Evolutionary conservation across 2,797 vertebrate genomes (phyloP).

Genomic region (Mallotus villosus): DNA sequence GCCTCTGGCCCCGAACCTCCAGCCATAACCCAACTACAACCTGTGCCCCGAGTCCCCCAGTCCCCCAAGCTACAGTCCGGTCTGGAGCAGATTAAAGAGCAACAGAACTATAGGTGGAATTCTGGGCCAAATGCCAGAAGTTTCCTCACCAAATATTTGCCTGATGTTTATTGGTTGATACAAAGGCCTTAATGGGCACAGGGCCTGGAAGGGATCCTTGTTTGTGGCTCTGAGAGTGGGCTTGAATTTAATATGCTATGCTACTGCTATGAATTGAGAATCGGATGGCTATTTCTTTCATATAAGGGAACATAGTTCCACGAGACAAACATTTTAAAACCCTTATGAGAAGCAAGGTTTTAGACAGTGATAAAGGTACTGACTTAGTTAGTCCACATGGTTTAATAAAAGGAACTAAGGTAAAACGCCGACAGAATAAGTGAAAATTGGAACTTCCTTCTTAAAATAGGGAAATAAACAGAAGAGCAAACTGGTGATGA

Average conservation of each 20-base stretch:
- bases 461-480: too few relatives aligned
- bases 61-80: background rate
- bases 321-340: too few relatives aligned
- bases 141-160: conserved; percentile 11
- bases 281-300: background rate
- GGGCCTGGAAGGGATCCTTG: background rate
- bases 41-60: background rate
- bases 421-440: too few relatives aligned
- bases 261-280: background rate
- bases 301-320: background rate
- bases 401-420: too few relatives aligned
- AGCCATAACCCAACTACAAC: background rate
- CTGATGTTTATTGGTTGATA: conserved; percentile 9
- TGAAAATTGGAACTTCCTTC: too few relatives aligned
- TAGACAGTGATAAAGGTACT: too few relatives aligned
- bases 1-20: background rate
- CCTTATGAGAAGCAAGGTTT: background rate
- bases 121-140: conserved; percentile 40
- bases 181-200: background rate
- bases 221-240: background rate
- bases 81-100: background rate
- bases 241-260: background rate
- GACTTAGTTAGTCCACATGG: too few relatives aligned
- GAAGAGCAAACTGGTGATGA: too few relatives aligned
- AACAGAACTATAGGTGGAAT: conserved; percentile 40